Percentiles rank a stretch among this genome's conserved stretches.
phyloP scores from a whole-genome alignment of 2,797 vertebrate genomes.

The Sparidentex hasta region DNA sequence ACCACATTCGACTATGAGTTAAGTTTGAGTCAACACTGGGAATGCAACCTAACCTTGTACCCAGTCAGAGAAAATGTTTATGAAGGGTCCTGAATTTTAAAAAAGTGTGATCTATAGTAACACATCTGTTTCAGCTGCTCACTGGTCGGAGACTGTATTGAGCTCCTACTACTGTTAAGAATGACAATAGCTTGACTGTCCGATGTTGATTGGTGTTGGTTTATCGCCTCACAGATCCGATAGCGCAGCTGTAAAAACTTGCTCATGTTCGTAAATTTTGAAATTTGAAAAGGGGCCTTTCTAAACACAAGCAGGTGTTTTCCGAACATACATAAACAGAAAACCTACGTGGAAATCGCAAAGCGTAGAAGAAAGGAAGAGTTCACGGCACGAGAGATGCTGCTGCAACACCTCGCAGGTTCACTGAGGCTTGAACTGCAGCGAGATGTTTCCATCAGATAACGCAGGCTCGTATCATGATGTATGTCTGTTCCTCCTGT shows the following conservation, averaged over 20 bases:
- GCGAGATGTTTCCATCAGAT: constrained; percentile 57
- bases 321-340: neutral
- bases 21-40: no score
- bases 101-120: no score
- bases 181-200: no score
- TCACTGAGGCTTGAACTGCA: constrained; percentile 30
- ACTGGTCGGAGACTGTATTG: no score
- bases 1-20: no score
- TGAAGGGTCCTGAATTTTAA: no score
- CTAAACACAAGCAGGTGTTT: neutral
- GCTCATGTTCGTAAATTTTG: neutral
- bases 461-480: constrained; percentile 24
- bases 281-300: neutral
- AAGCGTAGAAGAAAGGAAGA: neutral
- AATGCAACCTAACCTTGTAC: no score
- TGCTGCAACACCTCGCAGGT: constrained; percentile 32
- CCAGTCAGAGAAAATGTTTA: no score
- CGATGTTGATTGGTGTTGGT: no score
- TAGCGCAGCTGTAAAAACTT: neutral
- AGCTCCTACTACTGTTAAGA: no score
- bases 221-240: neutral
- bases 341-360: neutral
- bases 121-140: no score
- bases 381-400: constrained; percentile 10
- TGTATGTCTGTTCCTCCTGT: constrained; percentile 35